Evolutionary conservation across 2,797 vertebrate genomes (phyloP), one percentile per base, ranked within the genome.

Genomic region (Arrhamphus sclerolepis): DNA sequence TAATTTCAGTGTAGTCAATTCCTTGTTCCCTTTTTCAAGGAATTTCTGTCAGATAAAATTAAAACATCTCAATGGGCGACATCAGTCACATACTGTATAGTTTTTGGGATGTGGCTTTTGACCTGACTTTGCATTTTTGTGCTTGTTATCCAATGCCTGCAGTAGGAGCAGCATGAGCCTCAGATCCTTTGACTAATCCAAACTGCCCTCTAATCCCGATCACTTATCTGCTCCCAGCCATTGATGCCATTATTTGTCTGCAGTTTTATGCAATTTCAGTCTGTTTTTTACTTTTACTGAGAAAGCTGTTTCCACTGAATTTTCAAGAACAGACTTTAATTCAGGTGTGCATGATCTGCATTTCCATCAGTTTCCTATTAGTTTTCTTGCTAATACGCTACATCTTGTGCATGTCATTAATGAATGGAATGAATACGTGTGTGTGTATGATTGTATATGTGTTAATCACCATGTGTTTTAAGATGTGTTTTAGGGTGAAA

Each of bases 111-210:
- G 38, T 3, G 29, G 5, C 62, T 73, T 51, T 70, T 29, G 54
- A 56, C 34, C 72, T 79, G 72, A 78, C 73, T 81, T 67, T 24
- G 77, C 74, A 54, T 71, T 87, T 80, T 72, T 75, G 40, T 72
- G 26, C 69, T 51, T 46, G 48, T 74, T 72, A 71, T 64, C 24
- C 2, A 41, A 78, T 46, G 62, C 61, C 56, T 61, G 70, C 72
- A 66, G 69, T 21, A 22, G 59, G 66, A 73, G 60, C 55, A 70
- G 53, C 44, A 24, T 75, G 51, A 63, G 48, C 29, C 20, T 20
- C 47, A 66, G 66, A 78, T 80, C 69, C 71, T 77, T 58, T 22
- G 58, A 75, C 73, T 84, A 75, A 84, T 80, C 80, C 86, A 58
- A 78, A 81, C 66, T 80, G 75, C 62, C 70, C 68, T 66, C 70